Conservation (phyloP, 2,113 vertebrate genomes). For the Copsychus sechellarum region DNA sequence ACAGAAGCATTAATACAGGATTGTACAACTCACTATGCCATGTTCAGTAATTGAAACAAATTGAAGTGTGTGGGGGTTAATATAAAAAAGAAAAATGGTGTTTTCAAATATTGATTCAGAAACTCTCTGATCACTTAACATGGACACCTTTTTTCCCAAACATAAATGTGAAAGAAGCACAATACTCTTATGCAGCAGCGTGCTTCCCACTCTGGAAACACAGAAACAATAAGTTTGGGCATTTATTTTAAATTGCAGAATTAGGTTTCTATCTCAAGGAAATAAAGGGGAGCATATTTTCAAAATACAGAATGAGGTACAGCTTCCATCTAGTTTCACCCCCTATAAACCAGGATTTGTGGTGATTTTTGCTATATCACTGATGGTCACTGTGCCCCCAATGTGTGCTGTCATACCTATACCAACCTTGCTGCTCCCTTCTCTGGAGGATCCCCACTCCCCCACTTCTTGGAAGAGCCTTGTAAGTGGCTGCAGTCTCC, state of each 20-base stretch:
- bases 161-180: neutral
- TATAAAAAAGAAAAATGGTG: neutral
- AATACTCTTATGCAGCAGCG: accelerated
- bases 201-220: neutral
- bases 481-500: neutral
- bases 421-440: neutral
- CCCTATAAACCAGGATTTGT: neutral
- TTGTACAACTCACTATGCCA: neutral
- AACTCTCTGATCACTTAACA: neutral
- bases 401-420: accelerated
- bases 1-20: neutral
- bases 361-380: neutral
- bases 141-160: neutral
- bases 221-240: neutral
- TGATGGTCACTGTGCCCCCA: neutral
- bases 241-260: neutral
- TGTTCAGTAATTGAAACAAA: neutral
- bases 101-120: neutral
- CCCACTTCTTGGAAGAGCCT: neutral
- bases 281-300: neutral
- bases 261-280: neutral
- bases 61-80: neutral
- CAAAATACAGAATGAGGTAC: neutral
- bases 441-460: neutral
- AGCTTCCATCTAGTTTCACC: neutral